Conservation (phyloP, 2,113 vertebrate genomes). For the Vulpes vulpes region DNA sequence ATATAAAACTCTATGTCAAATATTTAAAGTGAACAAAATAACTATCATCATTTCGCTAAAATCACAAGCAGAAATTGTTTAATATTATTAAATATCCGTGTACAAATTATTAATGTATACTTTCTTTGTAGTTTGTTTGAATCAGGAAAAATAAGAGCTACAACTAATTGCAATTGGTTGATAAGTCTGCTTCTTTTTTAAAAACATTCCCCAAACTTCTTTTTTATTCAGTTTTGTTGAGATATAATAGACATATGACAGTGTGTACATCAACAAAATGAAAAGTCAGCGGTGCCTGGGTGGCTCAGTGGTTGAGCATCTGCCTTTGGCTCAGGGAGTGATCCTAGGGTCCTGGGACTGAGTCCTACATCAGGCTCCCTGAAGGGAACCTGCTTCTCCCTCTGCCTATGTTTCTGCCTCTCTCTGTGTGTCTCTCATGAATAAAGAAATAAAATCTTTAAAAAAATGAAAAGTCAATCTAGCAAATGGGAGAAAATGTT, state of each 20-base stretch:
- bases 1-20: too few species aligned
- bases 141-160: not conserved
- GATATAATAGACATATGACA: not conserved
- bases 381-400: too few species aligned
- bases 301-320: too few species aligned
- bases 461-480: not conserved
- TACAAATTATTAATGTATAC: not conserved
- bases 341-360: too few species aligned
- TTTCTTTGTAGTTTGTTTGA: not conserved
- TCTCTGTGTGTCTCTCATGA: too few species aligned
- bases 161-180: not conserved
- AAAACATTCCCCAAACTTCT: not conserved
- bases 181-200: not conserved
- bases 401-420: too few species aligned
- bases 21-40: not conserved
- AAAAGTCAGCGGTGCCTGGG: not conserved
- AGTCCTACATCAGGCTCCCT: too few species aligned
- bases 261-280: not conserved
- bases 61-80: not conserved
- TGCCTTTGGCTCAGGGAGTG: too few species aligned
- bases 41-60: not conserved
- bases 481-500: not conserved
- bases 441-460: too few species aligned
- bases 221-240: not conserved
- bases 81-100: not conserved